Conservation (phyloP, 2,888 invertebrate genomes). For the Orchestes rusci region DNA sequence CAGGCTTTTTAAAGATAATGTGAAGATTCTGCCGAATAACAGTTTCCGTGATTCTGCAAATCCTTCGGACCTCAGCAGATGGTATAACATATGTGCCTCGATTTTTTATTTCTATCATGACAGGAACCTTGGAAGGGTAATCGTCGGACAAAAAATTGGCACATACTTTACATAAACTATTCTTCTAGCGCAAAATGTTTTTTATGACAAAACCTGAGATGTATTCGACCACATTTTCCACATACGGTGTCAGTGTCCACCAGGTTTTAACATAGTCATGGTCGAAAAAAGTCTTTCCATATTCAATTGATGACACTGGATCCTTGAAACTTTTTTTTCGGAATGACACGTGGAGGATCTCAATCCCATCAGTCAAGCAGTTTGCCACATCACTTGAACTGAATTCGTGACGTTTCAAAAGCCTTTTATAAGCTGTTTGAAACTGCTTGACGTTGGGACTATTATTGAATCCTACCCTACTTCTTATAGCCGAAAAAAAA, state of each 20-base stretch:
- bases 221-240: slow-evolving; percentile 5
- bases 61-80: slow-evolving; percentile 3
- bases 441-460: slow-evolving; percentile 1
- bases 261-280: too few relatives aligned
- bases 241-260: slow-evolving; percentile 6
- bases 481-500: slow-evolving; percentile 1
- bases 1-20: not conserved
- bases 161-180: slow-evolving; percentile 3
- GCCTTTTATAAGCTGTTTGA: slow-evolving; percentile 4
- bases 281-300: too few relatives aligned
- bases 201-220: slow-evolving; percentile 1
- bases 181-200: slow-evolving; percentile 1
- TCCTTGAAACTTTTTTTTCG: too few relatives aligned
- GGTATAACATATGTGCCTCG: not conserved
- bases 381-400: too few relatives aligned
- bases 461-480: slow-evolving; percentile 2
- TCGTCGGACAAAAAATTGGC: not conserved
- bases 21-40: slow-evolving; percentile 3
- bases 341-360: too few relatives aligned
- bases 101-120: slow-evolving; percentile 5
- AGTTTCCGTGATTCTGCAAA: slow-evolving; percentile 3
- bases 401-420: too few relatives aligned
- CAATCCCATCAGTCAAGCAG: too few relatives aligned
- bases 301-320: too few relatives aligned
- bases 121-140: not conserved